phyloP scores from a whole-genome alignment of 1,140 invertebrate genomes.

The Drosophila pallidifrons region DNA sequence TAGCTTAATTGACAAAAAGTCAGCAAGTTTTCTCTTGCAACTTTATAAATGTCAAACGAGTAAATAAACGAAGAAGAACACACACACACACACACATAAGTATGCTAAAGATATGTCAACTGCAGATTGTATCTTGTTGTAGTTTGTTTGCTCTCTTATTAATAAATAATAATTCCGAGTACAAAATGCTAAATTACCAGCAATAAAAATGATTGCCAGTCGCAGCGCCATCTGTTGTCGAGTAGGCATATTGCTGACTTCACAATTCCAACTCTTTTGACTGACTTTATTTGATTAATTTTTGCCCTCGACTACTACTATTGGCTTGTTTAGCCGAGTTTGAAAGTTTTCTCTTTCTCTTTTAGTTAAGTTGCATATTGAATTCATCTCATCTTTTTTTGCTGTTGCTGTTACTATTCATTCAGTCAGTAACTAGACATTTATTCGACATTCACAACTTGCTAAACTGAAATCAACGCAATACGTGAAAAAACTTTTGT shows the following conservation, averaged over 20 bases:
- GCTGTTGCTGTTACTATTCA: neutral
- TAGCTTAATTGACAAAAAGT: constrained; percentile 48
- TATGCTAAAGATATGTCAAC: constrained; percentile 10
- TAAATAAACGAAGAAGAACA: constrained; percentile 18
- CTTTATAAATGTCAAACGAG: constrained; percentile 20
- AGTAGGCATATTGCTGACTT: neutral
- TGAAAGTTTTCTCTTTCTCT: neutral
- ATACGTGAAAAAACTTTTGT: neutral
- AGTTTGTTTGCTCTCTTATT: constrained; percentile 1
- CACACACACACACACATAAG: neutral
- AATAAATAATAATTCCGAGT: constrained; percentile 8
- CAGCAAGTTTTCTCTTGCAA: constrained; percentile 12
- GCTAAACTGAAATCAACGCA: neutral
- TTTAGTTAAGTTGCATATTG: neutral
- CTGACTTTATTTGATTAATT: neutral
- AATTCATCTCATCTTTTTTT: neutral
- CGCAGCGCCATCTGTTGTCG: neutral
- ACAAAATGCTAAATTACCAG: neutral
- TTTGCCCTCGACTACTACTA: neutral
- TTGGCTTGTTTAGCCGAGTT: neutral
- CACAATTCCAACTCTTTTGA: neutral
- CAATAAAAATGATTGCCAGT: neutral
- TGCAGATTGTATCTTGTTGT: constrained; percentile 11
- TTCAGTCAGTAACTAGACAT: neutral
- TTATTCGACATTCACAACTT: neutral